Evolutionary conservation across 2,888 invertebrate genomes (phyloP), one percentile per base, ranked within the genome.

Genomic region (Tortrix viridana): DNA sequence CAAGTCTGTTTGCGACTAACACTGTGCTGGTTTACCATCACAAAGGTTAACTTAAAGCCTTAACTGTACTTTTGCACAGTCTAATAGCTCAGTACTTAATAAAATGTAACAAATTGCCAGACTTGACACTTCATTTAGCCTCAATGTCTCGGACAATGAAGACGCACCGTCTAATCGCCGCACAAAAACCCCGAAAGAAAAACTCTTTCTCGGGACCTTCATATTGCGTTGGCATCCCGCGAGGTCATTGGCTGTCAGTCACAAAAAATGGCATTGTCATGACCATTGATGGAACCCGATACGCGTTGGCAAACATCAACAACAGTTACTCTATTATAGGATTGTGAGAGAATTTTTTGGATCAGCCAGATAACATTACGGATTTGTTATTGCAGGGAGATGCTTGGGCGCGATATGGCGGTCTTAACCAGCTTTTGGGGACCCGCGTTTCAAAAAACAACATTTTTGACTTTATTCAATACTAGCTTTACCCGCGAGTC

Each of bases 111-210:
- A 75, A 80, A 80, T 78, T 62, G 68, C 67, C 71, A 74, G 74
- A 79, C 76, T 78, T 76, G 81, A 82, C 85, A 86, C 80, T 84
- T 85, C 82, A 85, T 85, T 87, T 81, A 79, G 78, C 85, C 85
- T 84, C 78, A 84, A 83, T 83, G 84, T 82, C 84, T 81, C 64
- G 79, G 80, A 82, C 82, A 82, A 82, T 77, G 77, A 79, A 76
- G 77, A 79, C 63, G 69, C 69, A 73, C 70, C 75, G 74, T 76
- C 70, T 77, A 78, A 80, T 78, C 67, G 73, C 67, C 68, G 72
- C 73, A 78, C 72, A 80, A 81, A 77, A 80, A 80, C 70, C 75
- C 69, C 68, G 66, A 63, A 50, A 61, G 65, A 68, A 78, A 76
- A 79, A 79, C 74, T 68, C 49, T 73, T 72, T 71, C 72, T 74